A percentile compares a stretch with the other conserved stretches of the same genome.
These are phyloP conservation scores for Oceanodroma tethys DNA, from an alignment of 2,113 vertebrate genomes.

Conservation along the genomic window DNA sequence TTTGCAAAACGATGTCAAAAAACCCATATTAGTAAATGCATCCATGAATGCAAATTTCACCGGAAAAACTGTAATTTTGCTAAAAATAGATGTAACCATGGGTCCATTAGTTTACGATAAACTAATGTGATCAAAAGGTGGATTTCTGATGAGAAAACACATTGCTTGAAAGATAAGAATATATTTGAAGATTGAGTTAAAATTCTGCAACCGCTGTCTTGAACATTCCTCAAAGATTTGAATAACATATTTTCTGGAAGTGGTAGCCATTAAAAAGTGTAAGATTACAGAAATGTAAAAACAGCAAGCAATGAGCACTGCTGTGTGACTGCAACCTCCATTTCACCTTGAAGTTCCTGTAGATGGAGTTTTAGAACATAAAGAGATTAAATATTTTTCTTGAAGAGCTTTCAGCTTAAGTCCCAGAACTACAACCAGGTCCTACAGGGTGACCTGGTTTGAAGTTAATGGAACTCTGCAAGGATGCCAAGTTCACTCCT, in stretches of 20 bases:
- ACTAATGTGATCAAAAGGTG: neutral
- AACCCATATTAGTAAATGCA: neutral
- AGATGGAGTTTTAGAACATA: neutral
- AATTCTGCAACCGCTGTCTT: neutral
- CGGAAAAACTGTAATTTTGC: neutral
- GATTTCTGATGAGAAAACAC: neutral
- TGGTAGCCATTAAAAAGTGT: neutral
- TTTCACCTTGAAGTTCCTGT: neutral
- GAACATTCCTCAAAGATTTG: neutral
- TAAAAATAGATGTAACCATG: neutral
- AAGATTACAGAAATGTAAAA: neutral
- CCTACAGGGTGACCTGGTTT: neutral
- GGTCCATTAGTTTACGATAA: neutral
- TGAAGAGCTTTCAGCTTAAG: neutral
- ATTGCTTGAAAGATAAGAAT: neutral
- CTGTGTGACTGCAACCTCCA: neutral
- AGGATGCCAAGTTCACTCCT: neutral
- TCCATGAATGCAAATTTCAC: neutral
- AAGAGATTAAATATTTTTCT: neutral
- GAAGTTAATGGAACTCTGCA: slow-evolving; percentile 21
- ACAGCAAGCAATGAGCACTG: neutral
- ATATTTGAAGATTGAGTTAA: neutral
- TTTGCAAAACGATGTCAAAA: neutral
- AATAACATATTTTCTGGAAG: neutral
- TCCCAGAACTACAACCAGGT: neutral